phyloP scores from a whole-genome alignment of 2,113 vertebrate genomes.

The Phalacrocorax carbo region DNA sequence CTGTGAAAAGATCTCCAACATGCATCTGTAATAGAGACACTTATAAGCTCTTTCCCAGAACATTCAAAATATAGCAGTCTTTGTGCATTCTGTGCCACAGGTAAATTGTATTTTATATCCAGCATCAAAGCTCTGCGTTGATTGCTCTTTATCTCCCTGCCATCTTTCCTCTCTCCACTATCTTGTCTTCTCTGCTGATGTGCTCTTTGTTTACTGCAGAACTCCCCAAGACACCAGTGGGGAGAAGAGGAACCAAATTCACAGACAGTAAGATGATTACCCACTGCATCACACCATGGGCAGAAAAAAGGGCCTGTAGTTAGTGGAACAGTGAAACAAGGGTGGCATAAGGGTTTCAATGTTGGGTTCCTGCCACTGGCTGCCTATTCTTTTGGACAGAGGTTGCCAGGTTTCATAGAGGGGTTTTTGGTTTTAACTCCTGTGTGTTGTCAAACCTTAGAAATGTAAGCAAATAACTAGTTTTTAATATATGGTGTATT shows the following conservation, averaged over 20 bases:
- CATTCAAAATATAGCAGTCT: neutral
- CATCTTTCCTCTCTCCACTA: neutral
- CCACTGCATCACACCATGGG: neutral
- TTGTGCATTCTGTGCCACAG: neutral
- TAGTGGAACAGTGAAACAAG: neutral
- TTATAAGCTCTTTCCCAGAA: neutral
- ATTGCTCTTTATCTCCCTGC: neutral
- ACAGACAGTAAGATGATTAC: slow-evolving; percentile 74
- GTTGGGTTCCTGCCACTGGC: neutral
- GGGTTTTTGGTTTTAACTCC: neutral
- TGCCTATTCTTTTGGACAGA: neutral
- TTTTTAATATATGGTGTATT: neutral
- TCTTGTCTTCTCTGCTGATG: slow-evolving; percentile 20
- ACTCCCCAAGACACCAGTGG: slow-evolving; percentile 85
- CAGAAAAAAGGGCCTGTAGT: neutral
- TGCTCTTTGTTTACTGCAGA: slow-evolving; percentile 72
- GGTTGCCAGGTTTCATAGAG: neutral
- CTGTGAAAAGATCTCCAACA: neutral
- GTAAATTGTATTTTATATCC: neutral
- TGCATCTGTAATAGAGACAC: neutral
- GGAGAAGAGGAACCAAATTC: slow-evolving; percentile 84
- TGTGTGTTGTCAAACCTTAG: neutral
- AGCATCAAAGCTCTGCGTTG: neutral
- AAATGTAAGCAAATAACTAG: neutral
- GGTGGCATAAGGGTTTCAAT: neutral